These are phyloP conservation scores for Leptogaster cylindrica DNA, from an alignment of 2,888 invertebrate genomes.

Conservation along the genomic window DNA sequence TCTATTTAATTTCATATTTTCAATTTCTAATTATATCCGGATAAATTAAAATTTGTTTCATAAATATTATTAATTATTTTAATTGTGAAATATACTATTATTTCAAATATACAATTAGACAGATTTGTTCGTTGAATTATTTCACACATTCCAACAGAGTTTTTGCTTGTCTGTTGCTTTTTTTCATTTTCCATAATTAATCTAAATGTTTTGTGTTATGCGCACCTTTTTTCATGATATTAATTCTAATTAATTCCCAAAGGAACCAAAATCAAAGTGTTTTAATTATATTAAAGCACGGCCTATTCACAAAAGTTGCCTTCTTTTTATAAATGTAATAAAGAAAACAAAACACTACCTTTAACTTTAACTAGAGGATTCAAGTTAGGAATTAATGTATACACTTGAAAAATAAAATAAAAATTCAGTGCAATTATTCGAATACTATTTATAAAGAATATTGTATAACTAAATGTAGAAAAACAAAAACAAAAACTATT, in stretches of 20 bases:
- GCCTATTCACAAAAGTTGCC: conserved; percentile 44
- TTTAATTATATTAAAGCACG: conserved; percentile 40
- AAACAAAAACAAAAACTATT: neutral
- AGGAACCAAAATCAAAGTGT: conserved; percentile 32
- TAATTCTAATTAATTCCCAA: neutral
- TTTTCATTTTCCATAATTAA: neutral
- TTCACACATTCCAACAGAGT: neutral
- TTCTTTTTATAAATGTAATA: conserved; percentile 39
- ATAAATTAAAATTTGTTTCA: conserved; percentile 32
- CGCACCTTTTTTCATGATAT: neutral
- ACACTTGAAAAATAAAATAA: conserved; percentile 14
- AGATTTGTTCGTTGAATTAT: neutral
- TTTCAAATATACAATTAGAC: too few species aligned
- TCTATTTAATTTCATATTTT: conserved; percentile 38
- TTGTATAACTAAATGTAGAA: neutral
- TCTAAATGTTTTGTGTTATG: neutral
- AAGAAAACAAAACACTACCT: conserved; percentile 17
- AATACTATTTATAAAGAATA: too few species aligned
- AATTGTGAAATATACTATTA: conserved; percentile 28
- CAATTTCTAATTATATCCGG: conserved; percentile 27
- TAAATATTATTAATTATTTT: conserved; percentile 31
- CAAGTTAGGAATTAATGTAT: conserved; percentile 11
- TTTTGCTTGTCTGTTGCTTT: too few species aligned
- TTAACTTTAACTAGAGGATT: neutral
- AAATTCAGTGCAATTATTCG: conserved; percentile 22